Percentiles rank a stretch among this genome's conserved stretches.
These are phyloP conservation scores for Cryptomyrus ogoouensis DNA, from an alignment of 2,113 vertebrate species.

Conservation along the genomic window DNA sequence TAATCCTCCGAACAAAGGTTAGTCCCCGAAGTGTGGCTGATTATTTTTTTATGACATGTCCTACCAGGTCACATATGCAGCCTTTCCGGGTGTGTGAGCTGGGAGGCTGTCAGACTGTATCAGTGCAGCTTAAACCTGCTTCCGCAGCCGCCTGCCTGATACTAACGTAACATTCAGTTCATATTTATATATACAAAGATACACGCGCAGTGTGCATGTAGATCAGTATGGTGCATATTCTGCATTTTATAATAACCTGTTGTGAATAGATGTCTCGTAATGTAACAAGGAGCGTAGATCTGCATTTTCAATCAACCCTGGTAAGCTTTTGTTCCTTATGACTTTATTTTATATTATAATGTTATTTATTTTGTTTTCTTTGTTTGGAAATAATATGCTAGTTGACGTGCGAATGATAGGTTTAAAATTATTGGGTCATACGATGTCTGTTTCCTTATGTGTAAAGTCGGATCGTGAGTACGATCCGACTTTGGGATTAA, in stretches of 20 bases:
- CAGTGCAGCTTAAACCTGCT: background rate
- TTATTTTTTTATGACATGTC: background rate
- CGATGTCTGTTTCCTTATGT: background rate
- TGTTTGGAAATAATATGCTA: background rate
- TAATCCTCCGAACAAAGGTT: background rate
- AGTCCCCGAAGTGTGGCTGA: background rate
- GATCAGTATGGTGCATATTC: background rate
- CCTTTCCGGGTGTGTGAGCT: slow-evolving; percentile 10
- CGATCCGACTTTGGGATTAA: no score
- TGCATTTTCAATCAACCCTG: background rate
- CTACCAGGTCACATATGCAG: background rate
- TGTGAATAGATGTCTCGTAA: background rate
- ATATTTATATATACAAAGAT: background rate
- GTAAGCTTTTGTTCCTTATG: background rate
- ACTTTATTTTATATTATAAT: background rate
- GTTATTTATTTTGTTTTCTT: background rate
- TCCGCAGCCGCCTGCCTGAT: background rate
- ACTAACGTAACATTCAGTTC: background rate
- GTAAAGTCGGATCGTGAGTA: background rate
- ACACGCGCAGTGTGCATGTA: background rate
- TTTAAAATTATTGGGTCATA: background rate
- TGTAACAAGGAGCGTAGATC: background rate
- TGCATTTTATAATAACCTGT: background rate
- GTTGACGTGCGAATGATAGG: background rate
- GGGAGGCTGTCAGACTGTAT: background rate